These are phyloP conservation scores for Drosophila greeni DNA, from an alignment of 2,888 invertebrate species.

Conservation along the genomic window DNA sequence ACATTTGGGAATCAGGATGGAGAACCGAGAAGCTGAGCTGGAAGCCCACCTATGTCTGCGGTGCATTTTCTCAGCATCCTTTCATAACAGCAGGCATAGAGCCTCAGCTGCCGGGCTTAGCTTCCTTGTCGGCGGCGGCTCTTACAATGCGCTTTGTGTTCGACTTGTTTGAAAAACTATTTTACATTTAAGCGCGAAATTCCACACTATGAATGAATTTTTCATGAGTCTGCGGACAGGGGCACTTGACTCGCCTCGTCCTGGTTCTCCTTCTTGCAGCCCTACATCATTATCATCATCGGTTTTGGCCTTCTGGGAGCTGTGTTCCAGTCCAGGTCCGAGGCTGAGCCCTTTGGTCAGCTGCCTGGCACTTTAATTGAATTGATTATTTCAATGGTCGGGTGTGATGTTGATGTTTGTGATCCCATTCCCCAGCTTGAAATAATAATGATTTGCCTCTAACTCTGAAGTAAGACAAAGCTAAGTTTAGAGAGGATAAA, in stretches of 20 bases:
- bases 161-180: slow-evolving; percentile 74
- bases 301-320: slow-evolving; percentile 29
- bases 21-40: slow-evolving; percentile 14
- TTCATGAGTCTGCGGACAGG: slow-evolving; percentile 54
- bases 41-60: slow-evolving; percentile 45
- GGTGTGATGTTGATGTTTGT: slow-evolving; percentile 69
- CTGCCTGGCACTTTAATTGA: slow-evolving; percentile 72
- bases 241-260: slow-evolving; percentile 59
- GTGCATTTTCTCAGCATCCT: slow-evolving; percentile 64
- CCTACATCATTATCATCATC: slow-evolving; percentile 66
- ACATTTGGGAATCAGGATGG: slow-evolving; percentile 35
- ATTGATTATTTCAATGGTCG: slow-evolving; percentile 70
- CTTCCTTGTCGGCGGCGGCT: slow-evolving; percentile 62
- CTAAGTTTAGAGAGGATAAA: neutral
- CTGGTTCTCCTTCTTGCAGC: neutral
- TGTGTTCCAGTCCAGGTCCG: slow-evolving; percentile 9
- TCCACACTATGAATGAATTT: slow-evolving; percentile 74
- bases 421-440: slow-evolving; percentile 6
- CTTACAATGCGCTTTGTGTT: slow-evolving; percentile 73
- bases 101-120: slow-evolving; percentile 28
- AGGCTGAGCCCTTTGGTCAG: slow-evolving; percentile 54
- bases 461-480: slow-evolving; percentile 16
- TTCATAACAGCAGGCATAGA: slow-evolving; percentile 59
- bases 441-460: slow-evolving; percentile 64
- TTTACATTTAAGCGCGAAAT: slow-evolving; percentile 74